phyloP scores from a whole-genome alignment of 2,113 vertebrate genomes.

The Sialia sialis region DNA sequence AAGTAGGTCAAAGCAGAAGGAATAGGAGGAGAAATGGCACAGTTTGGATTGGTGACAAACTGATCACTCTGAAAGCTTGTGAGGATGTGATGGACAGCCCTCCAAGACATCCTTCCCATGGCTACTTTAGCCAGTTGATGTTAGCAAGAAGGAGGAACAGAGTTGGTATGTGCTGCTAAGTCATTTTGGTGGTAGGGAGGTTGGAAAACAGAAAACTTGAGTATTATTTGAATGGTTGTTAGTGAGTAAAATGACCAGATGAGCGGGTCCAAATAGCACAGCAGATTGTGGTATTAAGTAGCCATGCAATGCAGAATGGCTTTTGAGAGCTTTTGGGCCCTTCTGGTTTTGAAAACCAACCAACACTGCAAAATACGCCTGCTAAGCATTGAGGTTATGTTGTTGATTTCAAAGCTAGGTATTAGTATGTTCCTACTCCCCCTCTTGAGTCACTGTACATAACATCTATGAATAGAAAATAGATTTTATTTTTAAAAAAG shows the following conservation, averaged over 20 bases:
- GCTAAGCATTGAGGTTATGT: neutral
- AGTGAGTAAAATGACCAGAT: neutral
- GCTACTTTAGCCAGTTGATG: accelerated
- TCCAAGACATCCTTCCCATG: accelerated
- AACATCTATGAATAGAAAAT: neutral
- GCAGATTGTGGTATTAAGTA: neutral
- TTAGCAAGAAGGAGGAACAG: neutral
- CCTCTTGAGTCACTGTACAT: neutral
- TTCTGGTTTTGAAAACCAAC: neutral
- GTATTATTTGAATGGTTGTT: neutral
- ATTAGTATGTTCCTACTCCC: neutral
- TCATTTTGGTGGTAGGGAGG: neutral
- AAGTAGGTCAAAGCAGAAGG: neutral
- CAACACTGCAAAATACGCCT: neutral
- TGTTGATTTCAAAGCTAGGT: neutral
- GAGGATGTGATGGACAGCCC: neutral
- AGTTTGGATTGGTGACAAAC: neutral
- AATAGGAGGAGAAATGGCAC: neutral
- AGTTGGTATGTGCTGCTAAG: neutral
- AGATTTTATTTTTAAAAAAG: neutral
- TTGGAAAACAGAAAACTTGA: neutral
- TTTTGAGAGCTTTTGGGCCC: neutral
- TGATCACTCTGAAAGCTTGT: neutral
- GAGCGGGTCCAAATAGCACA: neutral
- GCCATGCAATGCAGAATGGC: neutral